phyloP scores from a whole-genome alignment of 2,888 invertebrate species.

The Calliphora vomitoria region DNA sequence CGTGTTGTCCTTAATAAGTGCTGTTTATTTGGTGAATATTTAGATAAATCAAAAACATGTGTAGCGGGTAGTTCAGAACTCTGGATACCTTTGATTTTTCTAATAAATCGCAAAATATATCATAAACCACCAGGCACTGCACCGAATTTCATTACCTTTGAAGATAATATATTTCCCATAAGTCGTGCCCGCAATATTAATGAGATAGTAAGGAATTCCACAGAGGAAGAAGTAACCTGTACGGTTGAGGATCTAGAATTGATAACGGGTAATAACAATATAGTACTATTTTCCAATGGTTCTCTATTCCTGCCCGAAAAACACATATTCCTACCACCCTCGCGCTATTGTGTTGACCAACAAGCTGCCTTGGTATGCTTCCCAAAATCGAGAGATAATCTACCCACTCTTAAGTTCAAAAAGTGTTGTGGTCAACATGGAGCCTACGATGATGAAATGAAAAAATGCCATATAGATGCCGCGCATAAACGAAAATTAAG shows the following conservation, averaged over 20 bases:
- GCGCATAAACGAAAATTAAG: constrained; percentile 74
- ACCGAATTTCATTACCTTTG: constrained; percentile 84
- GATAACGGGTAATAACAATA: constrained; percentile 82
- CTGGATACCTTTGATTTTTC: constrained; percentile 87
- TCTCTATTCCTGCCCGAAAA: constrained; percentile 87
- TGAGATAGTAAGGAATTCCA: constrained; percentile 35
- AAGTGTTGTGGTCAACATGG: constrained; percentile 90
- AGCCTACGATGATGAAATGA: constrained; percentile 86
- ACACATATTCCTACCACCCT: constrained; percentile 85
- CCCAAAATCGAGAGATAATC: constrained; percentile 80
- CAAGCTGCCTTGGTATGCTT: constrained; percentile 88
- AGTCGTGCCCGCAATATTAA: constrained; percentile 82
- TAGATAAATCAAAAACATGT: constrained; percentile 84
- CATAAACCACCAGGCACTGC: constrained; percentile 83
- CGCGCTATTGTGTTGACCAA: constrained; percentile 89
- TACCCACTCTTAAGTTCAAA: constrained; percentile 82
- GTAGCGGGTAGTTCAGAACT: constrained; percentile 80
- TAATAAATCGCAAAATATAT: constrained; percentile 85
- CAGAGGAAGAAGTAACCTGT: constrained; percentile 53
- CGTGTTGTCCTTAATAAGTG: constrained; percentile 85
- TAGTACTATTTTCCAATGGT: constrained; percentile 88
- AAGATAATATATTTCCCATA: constrained; percentile 83
- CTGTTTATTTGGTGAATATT: constrained; percentile 86
- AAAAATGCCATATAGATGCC: constrained; percentile 82
- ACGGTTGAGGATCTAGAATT: constrained; percentile 77